Evolutionary conservation across 2,888 invertebrate genomes (phyloP), one percentile per base, ranked within the genome.

Genomic region (Galeopsomyia nigrocyanea): DNA sequence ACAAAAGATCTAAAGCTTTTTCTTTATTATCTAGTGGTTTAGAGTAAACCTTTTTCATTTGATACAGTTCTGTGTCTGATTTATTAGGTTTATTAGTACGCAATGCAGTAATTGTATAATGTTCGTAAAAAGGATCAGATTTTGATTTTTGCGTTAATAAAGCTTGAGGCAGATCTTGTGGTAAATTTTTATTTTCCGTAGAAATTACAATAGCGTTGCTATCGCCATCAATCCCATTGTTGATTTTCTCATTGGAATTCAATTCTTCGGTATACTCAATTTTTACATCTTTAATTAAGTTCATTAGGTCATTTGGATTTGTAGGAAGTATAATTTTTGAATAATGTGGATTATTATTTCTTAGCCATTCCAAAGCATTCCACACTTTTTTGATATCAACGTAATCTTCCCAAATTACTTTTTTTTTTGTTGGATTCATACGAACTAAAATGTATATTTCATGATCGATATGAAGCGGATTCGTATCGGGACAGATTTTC

Each of bases 361-460:
- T 81, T 9, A 83, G 75, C 75, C 79, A 82, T 58, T 64, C 17
- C 62, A 84, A 75, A 10, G 79, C 80, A 21, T 76, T 61, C 70
- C 78, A 82, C 13, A 83, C 75, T 75, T 83, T 82, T 64, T 78
- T 77, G 6, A 83, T 67, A 73, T 82, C 77, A n/a, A 84, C 57
- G 3, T 51, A 69, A 50, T 63, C 39, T 57, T 69, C 56, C 69
- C 69, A 64, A 49, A 71, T 65, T 2, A 26, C 26, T 65, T 65
- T 65, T 5, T 14, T n/a, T 47, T 66, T 66, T 17, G 16, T 21
- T 26, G 64, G 64, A 16, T 17, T 13, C 51, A 5, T 53, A 13
- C 64, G 51, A n/a, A 64, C 79, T 55, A 82, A 66, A 73, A 84
- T 81, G 71, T 75, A 82, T 7, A 83, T 56, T 75, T 82, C 81